Conservation (phyloP, 53 echinoderm and acorn worm genomes). For the Stichopus horrens region DNA sequence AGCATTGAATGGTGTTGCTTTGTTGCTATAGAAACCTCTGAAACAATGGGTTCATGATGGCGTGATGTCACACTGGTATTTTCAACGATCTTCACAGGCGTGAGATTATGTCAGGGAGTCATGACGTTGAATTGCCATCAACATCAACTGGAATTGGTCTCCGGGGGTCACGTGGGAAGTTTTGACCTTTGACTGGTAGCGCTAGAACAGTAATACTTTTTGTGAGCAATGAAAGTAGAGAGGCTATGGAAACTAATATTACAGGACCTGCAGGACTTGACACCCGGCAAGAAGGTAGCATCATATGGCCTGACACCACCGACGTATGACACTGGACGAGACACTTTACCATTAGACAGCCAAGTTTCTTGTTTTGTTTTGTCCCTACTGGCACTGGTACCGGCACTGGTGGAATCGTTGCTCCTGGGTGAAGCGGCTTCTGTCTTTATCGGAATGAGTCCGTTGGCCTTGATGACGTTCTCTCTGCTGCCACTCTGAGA, state of each 20-base stretch:
- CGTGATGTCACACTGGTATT: too few species aligned
- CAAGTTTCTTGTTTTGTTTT: background rate
- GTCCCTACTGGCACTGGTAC: background rate
- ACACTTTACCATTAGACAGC: background rate
- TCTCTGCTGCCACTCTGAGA: background rate
- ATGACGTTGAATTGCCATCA: too few species aligned
- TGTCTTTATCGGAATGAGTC: background rate
- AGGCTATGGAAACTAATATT: slow-evolving; percentile 88
- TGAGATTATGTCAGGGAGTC: too few species aligned
- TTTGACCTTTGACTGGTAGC: slow-evolving; percentile 48
- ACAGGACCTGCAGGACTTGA: slow-evolving; percentile 81
- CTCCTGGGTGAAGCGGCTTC: background rate
- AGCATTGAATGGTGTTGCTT: too few species aligned
- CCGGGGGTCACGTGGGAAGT: slow-evolving; percentile 7
- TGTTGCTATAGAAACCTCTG: too few species aligned
- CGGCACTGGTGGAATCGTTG: too few species aligned
- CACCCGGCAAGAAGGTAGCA: slow-evolving; percentile 9
- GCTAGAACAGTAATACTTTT: slow-evolving; percentile 89
- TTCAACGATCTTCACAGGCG: too few species aligned
- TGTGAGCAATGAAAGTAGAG: slow-evolving; percentile 95
- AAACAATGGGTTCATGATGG: too few species aligned
- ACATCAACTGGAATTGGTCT: too few species aligned
- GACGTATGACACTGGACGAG: background rate
- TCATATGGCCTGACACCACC: background rate
- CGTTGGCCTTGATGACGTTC: background rate